These are phyloP conservation scores for Tenodera sinensis DNA, from an alignment of 2,888 invertebrate species.

Conservation along the genomic window DNA sequence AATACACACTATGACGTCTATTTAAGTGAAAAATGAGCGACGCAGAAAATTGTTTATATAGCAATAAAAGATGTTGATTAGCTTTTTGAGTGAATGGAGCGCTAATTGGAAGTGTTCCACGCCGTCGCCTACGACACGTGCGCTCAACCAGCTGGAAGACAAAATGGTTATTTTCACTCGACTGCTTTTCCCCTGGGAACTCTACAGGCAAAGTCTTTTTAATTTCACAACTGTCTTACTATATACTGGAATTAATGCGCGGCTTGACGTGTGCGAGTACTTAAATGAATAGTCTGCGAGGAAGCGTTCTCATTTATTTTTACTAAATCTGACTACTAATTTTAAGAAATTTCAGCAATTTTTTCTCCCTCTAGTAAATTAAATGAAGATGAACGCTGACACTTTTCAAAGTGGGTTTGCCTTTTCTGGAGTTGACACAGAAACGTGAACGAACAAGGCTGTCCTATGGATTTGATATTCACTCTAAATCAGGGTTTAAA, in stretches of 20 bases:
- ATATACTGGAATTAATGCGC: background rate
- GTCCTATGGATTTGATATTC: too few species aligned
- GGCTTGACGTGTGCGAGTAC: background rate
- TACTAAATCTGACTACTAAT: background rate
- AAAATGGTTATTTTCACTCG: background rate
- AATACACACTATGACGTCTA: background rate
- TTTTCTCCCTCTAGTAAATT: background rate
- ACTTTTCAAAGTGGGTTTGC: background rate
- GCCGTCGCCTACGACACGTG: background rate
- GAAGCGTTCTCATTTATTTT: background rate
- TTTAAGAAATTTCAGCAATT: background rate
- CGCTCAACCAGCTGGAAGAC: background rate
- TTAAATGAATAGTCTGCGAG: background rate
- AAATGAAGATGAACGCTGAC: background rate
- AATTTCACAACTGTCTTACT: background rate
- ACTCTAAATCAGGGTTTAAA: too few species aligned
- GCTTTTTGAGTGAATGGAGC: background rate
- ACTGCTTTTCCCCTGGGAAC: background rate
- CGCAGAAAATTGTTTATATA: background rate
- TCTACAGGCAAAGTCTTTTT: background rate
- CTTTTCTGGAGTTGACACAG: background rate
- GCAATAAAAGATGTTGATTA: background rate
- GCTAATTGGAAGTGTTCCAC: constrained; percentile 16
- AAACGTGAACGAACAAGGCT: background rate
- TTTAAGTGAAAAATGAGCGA: background rate